phyloP scores from a whole-genome alignment of 2,888 invertebrate genomes.

The Macrosiphum euphorbiae region DNA sequence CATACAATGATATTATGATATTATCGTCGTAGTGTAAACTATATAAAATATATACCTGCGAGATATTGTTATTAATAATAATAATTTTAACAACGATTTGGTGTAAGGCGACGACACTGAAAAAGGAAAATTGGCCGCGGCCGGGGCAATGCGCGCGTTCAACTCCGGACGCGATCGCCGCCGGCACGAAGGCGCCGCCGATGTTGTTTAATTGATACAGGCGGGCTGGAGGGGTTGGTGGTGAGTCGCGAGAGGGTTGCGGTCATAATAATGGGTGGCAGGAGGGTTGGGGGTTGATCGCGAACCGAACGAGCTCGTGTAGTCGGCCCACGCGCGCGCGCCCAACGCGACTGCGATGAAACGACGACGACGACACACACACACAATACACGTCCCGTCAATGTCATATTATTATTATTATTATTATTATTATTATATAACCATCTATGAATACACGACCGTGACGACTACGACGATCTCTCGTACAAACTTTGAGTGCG shows the following conservation, averaged over 20 bases:
- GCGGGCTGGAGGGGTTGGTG: neutral
- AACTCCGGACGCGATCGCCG: neutral
- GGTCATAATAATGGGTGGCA: neutral
- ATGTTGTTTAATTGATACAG: neutral
- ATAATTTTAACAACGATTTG: neutral
- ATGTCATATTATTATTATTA: neutral
- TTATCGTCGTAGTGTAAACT: too few relatives aligned
- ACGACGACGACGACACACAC: neutral
- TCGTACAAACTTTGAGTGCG: neutral
- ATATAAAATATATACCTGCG: too few relatives aligned
- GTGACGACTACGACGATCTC: conserved; percentile 14
- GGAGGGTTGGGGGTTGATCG: neutral
- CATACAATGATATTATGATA: too few relatives aligned
- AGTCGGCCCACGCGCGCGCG: neutral
- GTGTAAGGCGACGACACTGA: neutral
- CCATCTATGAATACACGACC: neutral
- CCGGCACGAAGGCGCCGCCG: neutral
- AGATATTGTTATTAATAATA: neutral
- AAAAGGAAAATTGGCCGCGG: neutral
- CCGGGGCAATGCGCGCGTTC: neutral
- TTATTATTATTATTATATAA: conserved; percentile 1
- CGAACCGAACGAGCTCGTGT: neutral
- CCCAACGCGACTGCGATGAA: neutral
- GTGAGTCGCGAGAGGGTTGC: neutral
- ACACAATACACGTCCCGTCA: neutral